Percentiles rank a stretch among this genome's conserved stretches.
phyloP scores from a whole-genome alignment of 1,140 invertebrate species.

The Ganaspis sp. region DNA sequence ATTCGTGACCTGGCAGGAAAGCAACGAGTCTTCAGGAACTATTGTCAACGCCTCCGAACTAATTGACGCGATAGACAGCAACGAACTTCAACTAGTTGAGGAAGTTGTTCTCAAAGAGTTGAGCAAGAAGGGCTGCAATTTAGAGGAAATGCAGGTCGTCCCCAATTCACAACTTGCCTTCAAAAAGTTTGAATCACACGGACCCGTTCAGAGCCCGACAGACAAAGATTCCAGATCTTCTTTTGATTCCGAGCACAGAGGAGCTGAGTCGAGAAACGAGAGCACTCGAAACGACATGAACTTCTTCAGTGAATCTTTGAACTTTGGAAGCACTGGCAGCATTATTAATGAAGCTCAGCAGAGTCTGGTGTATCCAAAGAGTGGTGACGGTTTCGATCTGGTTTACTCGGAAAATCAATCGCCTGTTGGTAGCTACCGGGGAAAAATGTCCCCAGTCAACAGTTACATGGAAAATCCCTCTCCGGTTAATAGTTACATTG shows the following conservation, averaged over 20 bases:
- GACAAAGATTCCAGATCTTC: not conserved
- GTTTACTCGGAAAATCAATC: slow-evolving; percentile 31
- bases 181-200: not conserved
- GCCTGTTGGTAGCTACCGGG: not conserved
- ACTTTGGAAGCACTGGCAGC: slow-evolving; percentile 41
- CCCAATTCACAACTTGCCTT: slow-evolving; percentile 21
- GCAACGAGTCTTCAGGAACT: slow-evolving; percentile 51
- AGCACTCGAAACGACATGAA: not conserved
- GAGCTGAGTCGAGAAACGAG: not conserved
- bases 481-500: not conserved
- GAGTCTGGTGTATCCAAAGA: slow-evolving; percentile 40
- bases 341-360: slow-evolving; percentile 42
- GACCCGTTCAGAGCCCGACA: not conserved
- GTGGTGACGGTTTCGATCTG: slow-evolving; percentile 28
- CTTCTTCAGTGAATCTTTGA: not conserved
- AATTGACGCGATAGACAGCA: slow-evolving; percentile 48
- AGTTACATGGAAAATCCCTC: not conserved
- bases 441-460: not conserved
- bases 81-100: slow-evolving; percentile 56
- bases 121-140: slow-evolving; percentile 5
- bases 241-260: not conserved
- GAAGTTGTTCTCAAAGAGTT: slow-evolving; percentile 51
- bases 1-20: slow-evolving; percentile 45
- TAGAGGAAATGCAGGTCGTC: slow-evolving; percentile 44
- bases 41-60: slow-evolving; percentile 49